Evolutionary conservation across 2,113 vertebrate species (phyloP).

Genomic region (Laticauda colubrina): DNA sequence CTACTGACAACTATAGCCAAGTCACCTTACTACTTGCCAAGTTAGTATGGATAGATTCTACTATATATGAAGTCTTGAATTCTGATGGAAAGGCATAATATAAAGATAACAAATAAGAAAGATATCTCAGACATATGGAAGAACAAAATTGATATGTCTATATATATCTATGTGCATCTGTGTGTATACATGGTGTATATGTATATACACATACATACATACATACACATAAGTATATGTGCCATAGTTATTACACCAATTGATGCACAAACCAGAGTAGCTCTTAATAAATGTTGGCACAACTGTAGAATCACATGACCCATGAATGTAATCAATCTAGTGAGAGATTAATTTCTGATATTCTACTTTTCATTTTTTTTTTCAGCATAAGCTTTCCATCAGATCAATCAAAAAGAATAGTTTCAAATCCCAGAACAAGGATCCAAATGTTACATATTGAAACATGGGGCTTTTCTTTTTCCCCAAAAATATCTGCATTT

Average conservation of each 20-base stretch:
- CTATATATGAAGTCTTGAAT: background rate
- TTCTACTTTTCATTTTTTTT: background rate
- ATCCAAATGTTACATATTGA: background rate
- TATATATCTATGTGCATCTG: background rate
- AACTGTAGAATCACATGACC: background rate
- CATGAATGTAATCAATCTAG: background rate
- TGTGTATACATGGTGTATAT: background rate
- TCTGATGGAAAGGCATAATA: background rate
- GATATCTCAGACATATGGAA: background rate
- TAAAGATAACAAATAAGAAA: background rate
- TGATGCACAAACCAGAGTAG: background rate
- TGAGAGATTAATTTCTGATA: background rate
- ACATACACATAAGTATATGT: background rate
- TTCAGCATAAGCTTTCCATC: background rate
- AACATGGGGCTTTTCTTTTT: background rate
- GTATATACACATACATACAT: background rate
- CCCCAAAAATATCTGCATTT: background rate
- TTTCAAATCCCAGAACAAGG: background rate
- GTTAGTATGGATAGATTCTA: background rate
- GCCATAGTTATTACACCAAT: background rate
- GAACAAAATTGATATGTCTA: background rate
- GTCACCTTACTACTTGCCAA: background rate
- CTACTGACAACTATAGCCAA: background rate
- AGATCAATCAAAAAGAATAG: background rate
- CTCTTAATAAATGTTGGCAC: background rate